These are phyloP conservation scores for Mactromeris polynyma DNA, from an alignment of 2,888 invertebrate genomes.

Conservation along the genomic window DNA sequence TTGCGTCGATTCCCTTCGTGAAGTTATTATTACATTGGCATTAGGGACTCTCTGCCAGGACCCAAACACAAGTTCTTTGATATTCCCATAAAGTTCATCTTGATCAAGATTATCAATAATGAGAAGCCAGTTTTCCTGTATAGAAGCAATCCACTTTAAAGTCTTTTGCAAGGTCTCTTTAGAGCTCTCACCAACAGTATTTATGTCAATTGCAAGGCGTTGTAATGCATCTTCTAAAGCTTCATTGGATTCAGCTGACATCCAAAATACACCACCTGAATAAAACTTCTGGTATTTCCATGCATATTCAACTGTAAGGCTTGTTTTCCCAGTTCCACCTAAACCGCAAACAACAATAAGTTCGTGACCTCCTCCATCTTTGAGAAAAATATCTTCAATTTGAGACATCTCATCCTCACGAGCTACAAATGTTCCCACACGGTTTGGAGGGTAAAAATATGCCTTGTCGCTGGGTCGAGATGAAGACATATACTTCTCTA, in stretches of 20 bases:
- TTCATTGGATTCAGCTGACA: constrained; percentile 53
- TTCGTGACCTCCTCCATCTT: neutral
- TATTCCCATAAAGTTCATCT: constrained; percentile 31
- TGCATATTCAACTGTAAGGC: constrained; percentile 55
- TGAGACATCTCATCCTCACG: neutral
- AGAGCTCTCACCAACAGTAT: constrained; percentile 27
- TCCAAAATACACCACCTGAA: constrained; percentile 59
- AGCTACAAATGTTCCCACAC: constrained; percentile 37
- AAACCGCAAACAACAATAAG: constrained; percentile 52
- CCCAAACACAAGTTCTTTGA: constrained; percentile 44
- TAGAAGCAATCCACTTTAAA: constrained; percentile 34
- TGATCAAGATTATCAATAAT: constrained; percentile 59
- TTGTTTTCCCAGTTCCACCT: constrained; percentile 60
- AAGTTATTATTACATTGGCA: constrained; percentile 50
- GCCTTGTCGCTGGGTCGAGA: constrained; percentile 20
- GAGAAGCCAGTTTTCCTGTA: constrained; percentile 44
- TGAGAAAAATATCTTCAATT: neutral
- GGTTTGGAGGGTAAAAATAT: constrained; percentile 49
- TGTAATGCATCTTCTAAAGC: constrained; percentile 38
- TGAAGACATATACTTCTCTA: constrained; percentile 1
- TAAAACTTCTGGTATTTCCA: constrained; percentile 50
- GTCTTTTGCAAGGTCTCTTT: constrained; percentile 41
- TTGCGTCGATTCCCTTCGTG: constrained; percentile 47
- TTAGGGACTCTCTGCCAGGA: constrained; percentile 36
- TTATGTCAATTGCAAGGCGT: constrained; percentile 28